A percentile compares a stretch with the other conserved stretches of the same genome.
These are phyloP conservation scores for Corythornis leucogaster DNA, from an alignment of 2,797 vertebrate genomes.

Conservation along the genomic window DNA sequence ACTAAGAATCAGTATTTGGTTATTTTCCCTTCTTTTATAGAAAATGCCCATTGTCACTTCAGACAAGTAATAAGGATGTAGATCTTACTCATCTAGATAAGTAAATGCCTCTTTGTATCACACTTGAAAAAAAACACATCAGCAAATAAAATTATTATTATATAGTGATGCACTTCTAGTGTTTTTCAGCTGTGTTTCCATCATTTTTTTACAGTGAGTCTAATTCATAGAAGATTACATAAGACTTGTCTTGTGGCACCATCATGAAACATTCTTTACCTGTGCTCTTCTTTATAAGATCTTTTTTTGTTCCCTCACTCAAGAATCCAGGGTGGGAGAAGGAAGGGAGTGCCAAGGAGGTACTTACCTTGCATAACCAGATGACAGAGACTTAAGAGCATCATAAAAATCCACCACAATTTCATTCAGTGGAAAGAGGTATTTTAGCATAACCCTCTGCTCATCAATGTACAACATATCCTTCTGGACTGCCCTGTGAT, in stretches of 20 bases:
- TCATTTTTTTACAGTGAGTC: background rate
- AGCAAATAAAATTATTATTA: background rate
- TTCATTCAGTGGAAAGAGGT: constrained; percentile 94
- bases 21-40: background rate
- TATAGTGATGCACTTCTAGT: background rate
- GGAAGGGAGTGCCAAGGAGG: background rate
- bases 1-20: background rate
- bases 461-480: constrained; percentile 94
- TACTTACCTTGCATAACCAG: constrained; percentile 94
- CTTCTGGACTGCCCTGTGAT: constrained; percentile 90
- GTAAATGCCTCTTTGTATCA: background rate
- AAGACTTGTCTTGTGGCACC: background rate
- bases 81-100: background rate
- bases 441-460: constrained; percentile 93
- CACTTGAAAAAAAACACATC: background rate
- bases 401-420: constrained; percentile 98
- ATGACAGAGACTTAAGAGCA: constrained; percentile 92
- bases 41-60: background rate
- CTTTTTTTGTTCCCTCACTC: background rate
- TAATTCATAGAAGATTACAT: background rate
- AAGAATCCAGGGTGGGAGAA: background rate
- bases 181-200: background rate
- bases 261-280: background rate
- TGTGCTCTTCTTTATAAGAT: background rate
- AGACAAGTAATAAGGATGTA: background rate